Percentiles rank a stretch among this genome's conserved stretches.
Conservation (phyloP, 2,113 vertebrate species). For the Oreotrochilus melanogaster region DNA sequence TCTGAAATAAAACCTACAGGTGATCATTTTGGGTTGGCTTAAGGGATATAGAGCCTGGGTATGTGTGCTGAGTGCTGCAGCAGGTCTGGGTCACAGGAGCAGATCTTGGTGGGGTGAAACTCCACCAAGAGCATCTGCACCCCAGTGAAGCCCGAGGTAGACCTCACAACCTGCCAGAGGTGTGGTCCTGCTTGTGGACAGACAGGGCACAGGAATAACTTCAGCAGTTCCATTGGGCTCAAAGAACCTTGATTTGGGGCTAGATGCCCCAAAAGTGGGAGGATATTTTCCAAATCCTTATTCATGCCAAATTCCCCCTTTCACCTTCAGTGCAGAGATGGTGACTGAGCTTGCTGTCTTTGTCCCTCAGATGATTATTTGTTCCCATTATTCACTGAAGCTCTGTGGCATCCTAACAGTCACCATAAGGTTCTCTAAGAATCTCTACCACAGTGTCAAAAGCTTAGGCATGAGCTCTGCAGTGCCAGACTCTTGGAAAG, state of each 20-base stretch:
- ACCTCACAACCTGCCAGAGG: not conserved
- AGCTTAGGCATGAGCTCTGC: not conserved
- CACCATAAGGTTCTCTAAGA: constrained; percentile 16
- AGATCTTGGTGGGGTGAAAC: not conserved
- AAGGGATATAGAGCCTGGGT: accelerated
- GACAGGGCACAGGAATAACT: not conserved
- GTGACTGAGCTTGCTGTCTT: constrained; percentile 4
- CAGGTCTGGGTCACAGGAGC: not conserved
- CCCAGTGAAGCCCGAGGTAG: not conserved
- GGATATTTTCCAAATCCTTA: not conserved
- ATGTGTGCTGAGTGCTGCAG: not conserved
- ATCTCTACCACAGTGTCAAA: constrained; percentile 26
- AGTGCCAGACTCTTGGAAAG: not conserved
- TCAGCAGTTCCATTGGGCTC: not conserved
- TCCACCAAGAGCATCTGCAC: not conserved
- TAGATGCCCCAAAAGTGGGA: not conserved
- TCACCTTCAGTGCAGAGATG: not conserved
- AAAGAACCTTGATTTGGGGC: not conserved
- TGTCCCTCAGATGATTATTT: not conserved
- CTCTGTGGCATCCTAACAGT: not conserved
- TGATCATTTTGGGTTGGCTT: not conserved
- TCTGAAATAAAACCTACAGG: not conserved
- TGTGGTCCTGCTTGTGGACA: not conserved
- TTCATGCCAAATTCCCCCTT: not conserved
- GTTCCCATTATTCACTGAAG: constrained; percentile 15